A percentile compares a stretch with the other conserved stretches of the same genome.
phyloP scores from a whole-genome alignment of 2,888 invertebrate species.

The Malthinus seriepunctatus region DNA sequence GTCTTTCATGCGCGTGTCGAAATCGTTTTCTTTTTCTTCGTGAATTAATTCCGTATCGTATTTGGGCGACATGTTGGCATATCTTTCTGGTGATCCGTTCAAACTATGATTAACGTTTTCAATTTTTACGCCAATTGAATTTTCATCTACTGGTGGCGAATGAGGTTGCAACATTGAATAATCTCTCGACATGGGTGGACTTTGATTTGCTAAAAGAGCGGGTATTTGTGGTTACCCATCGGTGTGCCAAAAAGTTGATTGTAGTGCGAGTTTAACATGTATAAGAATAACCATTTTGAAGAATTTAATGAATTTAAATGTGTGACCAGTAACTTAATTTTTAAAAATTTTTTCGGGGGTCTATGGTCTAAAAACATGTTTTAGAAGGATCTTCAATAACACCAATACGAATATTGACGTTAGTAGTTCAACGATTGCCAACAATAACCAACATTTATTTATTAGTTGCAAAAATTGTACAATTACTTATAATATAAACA shows the following conservation, averaged over 20 bases:
- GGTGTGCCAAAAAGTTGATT: slow-evolving; percentile 67
- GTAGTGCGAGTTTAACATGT: slow-evolving; percentile 74
- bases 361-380: too few relatives aligned
- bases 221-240: slow-evolving; percentile 67
- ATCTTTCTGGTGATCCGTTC: slow-evolving; percentile 60
- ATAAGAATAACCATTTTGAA: slow-evolving; percentile 62
- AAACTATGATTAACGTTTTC: slow-evolving; percentile 54
- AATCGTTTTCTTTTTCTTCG: slow-evolving; percentile 57
- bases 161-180: slow-evolving; percentile 69
- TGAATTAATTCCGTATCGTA: slow-evolving; percentile 61
- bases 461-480: too few relatives aligned
- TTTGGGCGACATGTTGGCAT: slow-evolving; percentile 63
- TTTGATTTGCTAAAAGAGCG: slow-evolving; percentile 60
- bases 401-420: too few relatives aligned
- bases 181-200: slow-evolving; percentile 65
- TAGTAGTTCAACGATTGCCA: too few relatives aligned
- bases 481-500: too few relatives aligned
- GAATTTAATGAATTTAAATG: slow-evolving; percentile 76
- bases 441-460: too few relatives aligned
- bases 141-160: slow-evolving; percentile 58
- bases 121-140: slow-evolving; percentile 53
- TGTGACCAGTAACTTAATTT: too few relatives aligned
- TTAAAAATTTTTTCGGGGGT: too few relatives aligned
- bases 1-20: slow-evolving; percentile 50
- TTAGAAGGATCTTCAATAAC: too few relatives aligned